These are phyloP conservation scores for Ceyx margarethae DNA, from an alignment of 2,113 vertebrate species.

Conservation along the genomic window DNA sequence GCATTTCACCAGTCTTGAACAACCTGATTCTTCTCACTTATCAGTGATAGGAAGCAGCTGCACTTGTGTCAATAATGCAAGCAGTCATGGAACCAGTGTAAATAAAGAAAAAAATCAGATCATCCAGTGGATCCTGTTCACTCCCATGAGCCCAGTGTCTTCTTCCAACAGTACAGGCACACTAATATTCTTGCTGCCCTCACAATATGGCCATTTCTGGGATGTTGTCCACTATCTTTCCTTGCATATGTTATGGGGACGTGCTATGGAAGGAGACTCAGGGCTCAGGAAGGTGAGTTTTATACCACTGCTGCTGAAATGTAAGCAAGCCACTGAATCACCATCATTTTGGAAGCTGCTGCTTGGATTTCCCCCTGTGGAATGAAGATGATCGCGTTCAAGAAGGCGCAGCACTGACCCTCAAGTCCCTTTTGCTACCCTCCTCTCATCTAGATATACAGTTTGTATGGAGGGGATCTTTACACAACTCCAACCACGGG, in stretches of 20 bases:
- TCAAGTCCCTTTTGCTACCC: neutral
- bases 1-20: neutral
- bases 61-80: neutral
- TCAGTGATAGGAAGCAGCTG: neutral
- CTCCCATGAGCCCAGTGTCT: neutral
- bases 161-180: neutral
- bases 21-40: neutral
- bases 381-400: neutral
- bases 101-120: neutral
- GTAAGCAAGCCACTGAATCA: rapidly evolving
- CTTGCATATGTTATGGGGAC: rapidly evolving
- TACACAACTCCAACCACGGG: neutral
- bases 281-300: neutral
- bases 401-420: neutral
- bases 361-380: neutral
- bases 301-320: neutral
- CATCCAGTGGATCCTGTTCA: neutral
- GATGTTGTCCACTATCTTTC: neutral
- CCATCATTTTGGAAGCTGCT: neutral
- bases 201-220: neutral
- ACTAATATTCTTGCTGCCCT: neutral
- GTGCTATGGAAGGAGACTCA: neutral
- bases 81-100: neutral
- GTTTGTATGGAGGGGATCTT: neutral
- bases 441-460: neutral